These are phyloP conservation scores for Epinephelus cyanopodus DNA, from an alignment of 2,113 vertebrate species.

Conservation along the genomic window DNA sequence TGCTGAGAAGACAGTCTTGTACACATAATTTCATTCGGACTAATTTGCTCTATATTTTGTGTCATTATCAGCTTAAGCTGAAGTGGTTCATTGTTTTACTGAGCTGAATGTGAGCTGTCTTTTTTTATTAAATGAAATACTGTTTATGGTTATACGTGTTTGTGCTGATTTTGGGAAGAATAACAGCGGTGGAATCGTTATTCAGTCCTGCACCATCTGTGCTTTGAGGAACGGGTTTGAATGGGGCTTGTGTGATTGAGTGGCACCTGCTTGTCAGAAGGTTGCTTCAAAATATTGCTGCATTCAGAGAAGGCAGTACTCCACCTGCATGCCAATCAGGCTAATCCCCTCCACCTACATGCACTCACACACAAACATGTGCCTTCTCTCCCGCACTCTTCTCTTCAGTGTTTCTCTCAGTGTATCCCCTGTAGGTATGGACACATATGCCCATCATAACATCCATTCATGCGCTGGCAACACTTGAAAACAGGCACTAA, in stretches of 20 bases:
- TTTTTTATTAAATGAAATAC: constrained; percentile 23
- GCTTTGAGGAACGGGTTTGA: constrained; percentile 79
- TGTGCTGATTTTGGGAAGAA: constrained; percentile 26
- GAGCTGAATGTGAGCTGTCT: constrained; percentile 10
- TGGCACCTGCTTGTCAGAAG: constrained; percentile 91
- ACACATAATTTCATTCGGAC: constrained; percentile 21
- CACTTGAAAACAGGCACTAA: constrained; percentile 50
- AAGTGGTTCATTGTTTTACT: constrained; percentile 15
- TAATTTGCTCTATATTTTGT: constrained; percentile 39
- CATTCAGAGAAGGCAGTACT: constrained; percentile 76
- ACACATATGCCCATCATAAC: constrained; percentile 53
- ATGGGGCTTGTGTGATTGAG: constrained; percentile 84
- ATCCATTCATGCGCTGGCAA: constrained; percentile 38
- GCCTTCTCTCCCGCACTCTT: constrained; percentile 21
- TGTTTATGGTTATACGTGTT: background rate
- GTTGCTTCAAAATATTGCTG: constrained; percentile 89
- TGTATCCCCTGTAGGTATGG: constrained; percentile 51
- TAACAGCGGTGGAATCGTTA: constrained; percentile 78
- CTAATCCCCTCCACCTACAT: constrained; percentile 68
- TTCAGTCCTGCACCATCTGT: constrained; percentile 86
- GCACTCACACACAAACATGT: constrained; percentile 33
- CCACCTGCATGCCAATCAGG: constrained; percentile 90
- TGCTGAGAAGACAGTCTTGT: constrained; percentile 27
- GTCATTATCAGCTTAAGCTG: constrained; percentile 26
- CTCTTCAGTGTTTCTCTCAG: constrained; percentile 38